Conservation (phyloP, 2,797 vertebrate genomes). For the Chrysocyon brachyurus region DNA sequence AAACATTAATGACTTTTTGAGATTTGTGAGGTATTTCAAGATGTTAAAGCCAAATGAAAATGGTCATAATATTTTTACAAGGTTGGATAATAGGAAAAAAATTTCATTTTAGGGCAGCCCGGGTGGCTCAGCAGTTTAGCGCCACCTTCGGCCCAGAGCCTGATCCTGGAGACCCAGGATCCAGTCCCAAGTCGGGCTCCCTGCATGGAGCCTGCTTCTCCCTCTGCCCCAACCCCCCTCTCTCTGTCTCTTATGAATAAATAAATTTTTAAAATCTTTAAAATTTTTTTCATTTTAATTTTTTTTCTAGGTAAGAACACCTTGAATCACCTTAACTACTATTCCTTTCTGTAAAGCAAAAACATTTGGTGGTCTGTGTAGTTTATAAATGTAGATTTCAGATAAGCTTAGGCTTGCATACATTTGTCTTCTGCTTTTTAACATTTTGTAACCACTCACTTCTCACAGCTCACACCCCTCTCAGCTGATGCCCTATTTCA, state of each 20-base stretch:
- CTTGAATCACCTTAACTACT: not conserved
- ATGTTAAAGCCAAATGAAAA: not conserved
- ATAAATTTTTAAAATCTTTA: too few species aligned
- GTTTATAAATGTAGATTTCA: not conserved
- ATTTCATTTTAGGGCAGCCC: too few species aligned
- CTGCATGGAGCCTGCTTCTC: too few species aligned
- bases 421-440: not conserved
- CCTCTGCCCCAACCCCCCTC: too few species aligned
- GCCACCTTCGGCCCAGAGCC: too few species aligned
- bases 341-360: not conserved
- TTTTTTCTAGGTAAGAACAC: not conserved
- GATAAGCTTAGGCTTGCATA: not conserved
- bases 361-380: not conserved
- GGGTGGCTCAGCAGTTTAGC: too few species aligned
- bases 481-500: not conserved
- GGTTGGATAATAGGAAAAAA: not conserved
- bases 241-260: too few species aligned
- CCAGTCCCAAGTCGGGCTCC: too few species aligned
- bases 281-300: not conserved
- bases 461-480: not conserved
- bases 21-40: not conserved
- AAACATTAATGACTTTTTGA: not conserved
- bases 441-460: not conserved
- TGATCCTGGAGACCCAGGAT: too few species aligned
- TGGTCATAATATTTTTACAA: not conserved